Conservation (phyloP, 2,888 invertebrate genomes). For the Bombylius major region DNA sequence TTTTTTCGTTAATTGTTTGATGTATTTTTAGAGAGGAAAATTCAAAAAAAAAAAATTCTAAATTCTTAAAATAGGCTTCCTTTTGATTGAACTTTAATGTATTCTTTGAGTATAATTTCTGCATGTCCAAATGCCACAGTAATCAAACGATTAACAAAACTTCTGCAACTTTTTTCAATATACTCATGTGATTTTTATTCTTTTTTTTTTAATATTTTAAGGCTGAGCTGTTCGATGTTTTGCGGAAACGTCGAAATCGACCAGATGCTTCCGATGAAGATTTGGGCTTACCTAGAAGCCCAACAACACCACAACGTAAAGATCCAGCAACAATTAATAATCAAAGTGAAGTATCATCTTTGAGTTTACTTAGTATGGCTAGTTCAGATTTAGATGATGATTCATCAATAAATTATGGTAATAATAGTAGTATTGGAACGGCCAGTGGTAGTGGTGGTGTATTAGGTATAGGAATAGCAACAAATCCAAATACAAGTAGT, state of each 20-base stretch:
- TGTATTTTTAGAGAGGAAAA: too few relatives aligned
- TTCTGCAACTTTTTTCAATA: too few relatives aligned
- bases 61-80: too few relatives aligned
- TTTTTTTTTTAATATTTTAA: slow-evolving; percentile 29
- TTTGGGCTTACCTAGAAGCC: slow-evolving; percentile 61
- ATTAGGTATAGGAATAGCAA: neutral
- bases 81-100: too few relatives aligned
- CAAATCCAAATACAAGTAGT: slow-evolving; percentile 8
- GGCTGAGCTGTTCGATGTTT: slow-evolving; percentile 65
- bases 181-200: too few relatives aligned
- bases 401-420: slow-evolving; percentile 1
- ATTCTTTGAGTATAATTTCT: too few relatives aligned
- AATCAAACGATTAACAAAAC: too few relatives aligned
- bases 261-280: slow-evolving; percentile 62
- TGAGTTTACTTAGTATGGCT: slow-evolving; percentile 53
- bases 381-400: slow-evolving; percentile 8
- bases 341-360: slow-evolving; percentile 38
- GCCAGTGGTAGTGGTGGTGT: neutral
- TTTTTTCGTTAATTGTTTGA: too few relatives aligned
- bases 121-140: too few relatives aligned
- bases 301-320: slow-evolving; percentile 52
- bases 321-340: slow-evolving; percentile 27
- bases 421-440: neutral
- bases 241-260: slow-evolving; percentile 50
- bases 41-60: too few relatives aligned